These are phyloP conservation scores for Ailuropoda melanoleuca DNA, from an alignment of 2,113 vertebrate genomes.

Conservation along the genomic window DNA sequence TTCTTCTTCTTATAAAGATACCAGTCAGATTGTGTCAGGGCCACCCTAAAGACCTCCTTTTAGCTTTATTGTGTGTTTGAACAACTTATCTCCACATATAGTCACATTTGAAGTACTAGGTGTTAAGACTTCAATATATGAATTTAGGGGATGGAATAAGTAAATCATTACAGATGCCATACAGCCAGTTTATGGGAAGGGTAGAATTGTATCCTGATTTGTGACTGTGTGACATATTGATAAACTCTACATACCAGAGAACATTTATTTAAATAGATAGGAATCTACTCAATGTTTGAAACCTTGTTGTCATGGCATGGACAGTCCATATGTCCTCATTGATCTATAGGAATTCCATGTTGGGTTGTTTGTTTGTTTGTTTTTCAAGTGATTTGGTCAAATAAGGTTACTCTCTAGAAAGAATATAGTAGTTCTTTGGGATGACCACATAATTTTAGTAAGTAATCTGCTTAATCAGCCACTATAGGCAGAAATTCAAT, in stretches of 20 bases:
- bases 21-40: background rate
- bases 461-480: background rate
- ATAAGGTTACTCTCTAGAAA: background rate
- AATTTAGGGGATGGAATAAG: background rate
- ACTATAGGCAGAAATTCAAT: background rate
- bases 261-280: background rate
- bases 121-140: background rate
- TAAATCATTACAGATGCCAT: background rate
- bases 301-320: background rate
- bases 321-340: background rate
- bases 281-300: background rate
- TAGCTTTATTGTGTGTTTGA: background rate
- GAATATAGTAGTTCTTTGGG: background rate
- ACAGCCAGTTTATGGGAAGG: background rate
- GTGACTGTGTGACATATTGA: background rate
- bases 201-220: background rate
- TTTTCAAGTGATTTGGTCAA: background rate
- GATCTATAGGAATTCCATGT: background rate
- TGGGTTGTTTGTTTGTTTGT: background rate
- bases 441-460: background rate
- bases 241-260: background rate
- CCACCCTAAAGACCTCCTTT: background rate
- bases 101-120: background rate
- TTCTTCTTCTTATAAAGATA: background rate
- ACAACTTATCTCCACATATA: background rate